phyloP scores from a whole-genome alignment of 1,140 invertebrate genomes.

The Sminthurides bifidus region DNA sequence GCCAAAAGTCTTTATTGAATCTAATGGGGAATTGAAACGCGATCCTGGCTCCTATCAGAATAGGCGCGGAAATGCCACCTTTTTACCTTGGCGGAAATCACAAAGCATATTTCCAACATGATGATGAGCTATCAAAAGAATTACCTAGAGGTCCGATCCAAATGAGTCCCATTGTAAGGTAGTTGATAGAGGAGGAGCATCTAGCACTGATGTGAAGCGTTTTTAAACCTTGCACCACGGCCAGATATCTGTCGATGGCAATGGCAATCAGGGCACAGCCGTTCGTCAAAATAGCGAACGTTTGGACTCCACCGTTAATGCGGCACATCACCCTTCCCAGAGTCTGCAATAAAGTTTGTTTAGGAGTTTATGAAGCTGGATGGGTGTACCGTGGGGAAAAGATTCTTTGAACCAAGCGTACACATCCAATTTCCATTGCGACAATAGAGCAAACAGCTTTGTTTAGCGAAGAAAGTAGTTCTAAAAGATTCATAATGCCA shows the following conservation, averaged over 20 bases:
- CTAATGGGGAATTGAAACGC: no score
- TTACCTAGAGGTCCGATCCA: conserved; percentile 19
- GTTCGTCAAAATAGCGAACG: conserved; percentile 14
- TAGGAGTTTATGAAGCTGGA: no score
- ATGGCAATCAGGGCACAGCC: conserved; percentile 23
- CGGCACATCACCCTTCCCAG: conserved; percentile 18
- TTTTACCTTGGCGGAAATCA: neutral
- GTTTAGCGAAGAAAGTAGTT: no score
- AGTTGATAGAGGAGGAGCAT: conserved; percentile 3
- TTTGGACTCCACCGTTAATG: conserved; percentile 8
- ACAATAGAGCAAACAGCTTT: no score
- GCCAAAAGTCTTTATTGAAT: no score
- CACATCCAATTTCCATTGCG: no score
- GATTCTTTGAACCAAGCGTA: no score
- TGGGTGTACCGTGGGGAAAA: no score
- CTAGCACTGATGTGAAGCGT: neutral
- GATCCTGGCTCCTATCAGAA: no score
- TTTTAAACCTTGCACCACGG: conserved; percentile 9
- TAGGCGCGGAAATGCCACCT: neutral
- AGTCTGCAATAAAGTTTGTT: conserved; percentile 10
- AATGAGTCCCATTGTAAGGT: neutral
- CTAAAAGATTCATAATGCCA: no score
- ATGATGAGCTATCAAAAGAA: neutral
- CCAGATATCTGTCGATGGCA: conserved; percentile 23
- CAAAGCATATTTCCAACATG: neutral